phyloP scores from a whole-genome alignment of 30 jellyfish, hydroid and myxozoan genomes.

The Cassiopea xamachana region DNA sequence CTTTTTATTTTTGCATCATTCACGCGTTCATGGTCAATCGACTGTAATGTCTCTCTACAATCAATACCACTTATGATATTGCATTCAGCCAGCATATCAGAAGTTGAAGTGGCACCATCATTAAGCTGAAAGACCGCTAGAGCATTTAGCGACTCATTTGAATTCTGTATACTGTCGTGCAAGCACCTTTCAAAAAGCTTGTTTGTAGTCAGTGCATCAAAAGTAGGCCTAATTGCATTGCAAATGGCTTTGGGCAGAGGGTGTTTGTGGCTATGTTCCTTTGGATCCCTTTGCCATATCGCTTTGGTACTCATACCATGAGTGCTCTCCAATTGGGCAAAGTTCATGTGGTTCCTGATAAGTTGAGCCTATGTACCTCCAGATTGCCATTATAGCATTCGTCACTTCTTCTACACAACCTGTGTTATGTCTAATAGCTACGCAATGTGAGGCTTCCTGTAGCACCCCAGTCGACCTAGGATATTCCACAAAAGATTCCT shows the following conservation, averaged over 20 bases:
- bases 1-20: not conserved
- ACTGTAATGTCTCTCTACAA: not conserved
- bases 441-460: not conserved
- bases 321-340: conserved; percentile 14
- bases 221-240: not conserved
- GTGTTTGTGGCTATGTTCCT: conserved; percentile 7
- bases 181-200: conserved; percentile 20
- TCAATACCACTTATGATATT: not conserved
- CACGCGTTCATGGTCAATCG: not conserved
- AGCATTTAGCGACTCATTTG: conserved; percentile 1
- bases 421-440: conserved; percentile 29
- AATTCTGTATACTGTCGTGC: not conserved
- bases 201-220: not conserved
- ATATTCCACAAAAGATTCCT: not conserved
- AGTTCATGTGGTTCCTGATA: conserved; percentile 23
- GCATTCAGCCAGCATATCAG: not conserved
- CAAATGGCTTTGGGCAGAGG: conserved; percentile 16
- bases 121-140: conserved; percentile 5
- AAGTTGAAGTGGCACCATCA: conserved; percentile 8
- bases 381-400: conserved; percentile 22
- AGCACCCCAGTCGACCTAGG: too few species aligned
- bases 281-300: not conserved
- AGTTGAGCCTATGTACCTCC: not conserved
- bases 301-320: conserved; percentile 21
- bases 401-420: conserved; percentile 17